Evolutionary conservation across 1,140 invertebrate species (phyloP).

Genomic region (Leptestheria dahalacensis): DNA sequence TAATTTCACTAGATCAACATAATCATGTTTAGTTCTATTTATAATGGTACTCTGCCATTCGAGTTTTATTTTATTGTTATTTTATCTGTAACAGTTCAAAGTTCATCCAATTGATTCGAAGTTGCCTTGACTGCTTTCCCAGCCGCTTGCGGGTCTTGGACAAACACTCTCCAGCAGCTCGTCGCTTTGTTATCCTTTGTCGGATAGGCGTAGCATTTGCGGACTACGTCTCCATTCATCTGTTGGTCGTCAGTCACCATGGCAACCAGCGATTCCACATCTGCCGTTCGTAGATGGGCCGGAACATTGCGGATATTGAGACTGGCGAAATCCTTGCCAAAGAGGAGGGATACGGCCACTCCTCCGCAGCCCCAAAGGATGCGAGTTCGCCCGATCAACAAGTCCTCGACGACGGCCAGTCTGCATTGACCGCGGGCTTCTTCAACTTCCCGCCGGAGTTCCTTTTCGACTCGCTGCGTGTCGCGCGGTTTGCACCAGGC

Average conservation of each 20-base stretch:
- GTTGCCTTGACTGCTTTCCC: not conserved
- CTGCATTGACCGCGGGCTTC: too few species aligned
- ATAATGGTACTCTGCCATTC: too few species aligned
- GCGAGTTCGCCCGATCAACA: not conserved
- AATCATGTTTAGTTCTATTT: too few species aligned
- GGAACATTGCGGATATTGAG: not conserved
- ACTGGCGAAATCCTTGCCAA: not conserved
- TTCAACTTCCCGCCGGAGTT: not conserved
- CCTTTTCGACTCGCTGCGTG: not conserved
- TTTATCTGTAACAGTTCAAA: too few species aligned
- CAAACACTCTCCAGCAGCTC: not conserved
- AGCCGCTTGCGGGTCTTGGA: not conserved
- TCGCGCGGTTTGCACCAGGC: conserved; percentile 4
- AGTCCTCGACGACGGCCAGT: not conserved
- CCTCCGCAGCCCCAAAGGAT: conserved; percentile 6
- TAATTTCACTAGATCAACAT: too few species aligned
- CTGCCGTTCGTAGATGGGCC: not conserved
- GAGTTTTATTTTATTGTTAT: too few species aligned
- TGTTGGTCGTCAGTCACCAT: not conserved
- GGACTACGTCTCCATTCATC: not conserved
- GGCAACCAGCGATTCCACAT: not conserved
- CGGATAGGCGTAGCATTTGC: not conserved
- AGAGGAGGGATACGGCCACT: not conserved
- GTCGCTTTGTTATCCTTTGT: not conserved
- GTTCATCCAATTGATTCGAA: too few species aligned